Evolutionary conservation across 2,888 invertebrate species (phyloP).

Genomic region (Dolomedes plantarius): DNA sequence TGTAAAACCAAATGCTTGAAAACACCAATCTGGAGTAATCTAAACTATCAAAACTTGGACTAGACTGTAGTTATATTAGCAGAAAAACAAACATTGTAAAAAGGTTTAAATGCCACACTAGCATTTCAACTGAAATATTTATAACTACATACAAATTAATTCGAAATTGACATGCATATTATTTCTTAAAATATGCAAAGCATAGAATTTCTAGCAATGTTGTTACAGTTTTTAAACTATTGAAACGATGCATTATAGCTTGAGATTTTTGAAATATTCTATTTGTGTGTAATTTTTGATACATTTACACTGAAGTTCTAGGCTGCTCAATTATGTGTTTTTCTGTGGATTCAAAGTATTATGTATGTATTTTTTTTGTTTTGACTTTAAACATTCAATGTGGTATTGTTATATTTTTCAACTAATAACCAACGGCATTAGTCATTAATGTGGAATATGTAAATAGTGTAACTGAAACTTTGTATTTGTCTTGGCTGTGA

Average conservation of each 20-base stretch:
- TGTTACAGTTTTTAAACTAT: too few species aligned
- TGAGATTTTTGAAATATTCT: not conserved
- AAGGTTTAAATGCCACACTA: too few species aligned
- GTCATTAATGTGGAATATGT: conserved; percentile 25
- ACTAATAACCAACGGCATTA: conserved; percentile 9
- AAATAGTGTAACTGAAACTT: conserved; percentile 51
- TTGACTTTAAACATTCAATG: not conserved
- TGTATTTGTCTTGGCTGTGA: not conserved
- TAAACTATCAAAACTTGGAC: too few species aligned
- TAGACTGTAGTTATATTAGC: too few species aligned
- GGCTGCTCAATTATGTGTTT: conserved; percentile 56
- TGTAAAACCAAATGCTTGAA: too few species aligned
- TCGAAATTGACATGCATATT: too few species aligned
- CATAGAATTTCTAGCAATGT: too few species aligned
- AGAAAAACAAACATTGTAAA: too few species aligned
- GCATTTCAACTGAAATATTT: too few species aligned
- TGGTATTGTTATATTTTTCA: not conserved
- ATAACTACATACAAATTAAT: too few species aligned
- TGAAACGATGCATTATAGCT: conserved; percentile 1
- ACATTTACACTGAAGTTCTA: not conserved
- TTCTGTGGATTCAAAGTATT: conserved; percentile 57
- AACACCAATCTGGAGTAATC: too few species aligned
- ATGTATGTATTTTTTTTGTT: conserved; percentile 11
- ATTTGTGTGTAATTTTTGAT: not conserved
- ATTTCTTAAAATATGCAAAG: too few species aligned